These are phyloP conservation scores for Bellardia bayeri DNA, from an alignment of 2,888 invertebrate species.

Conservation along the genomic window DNA sequence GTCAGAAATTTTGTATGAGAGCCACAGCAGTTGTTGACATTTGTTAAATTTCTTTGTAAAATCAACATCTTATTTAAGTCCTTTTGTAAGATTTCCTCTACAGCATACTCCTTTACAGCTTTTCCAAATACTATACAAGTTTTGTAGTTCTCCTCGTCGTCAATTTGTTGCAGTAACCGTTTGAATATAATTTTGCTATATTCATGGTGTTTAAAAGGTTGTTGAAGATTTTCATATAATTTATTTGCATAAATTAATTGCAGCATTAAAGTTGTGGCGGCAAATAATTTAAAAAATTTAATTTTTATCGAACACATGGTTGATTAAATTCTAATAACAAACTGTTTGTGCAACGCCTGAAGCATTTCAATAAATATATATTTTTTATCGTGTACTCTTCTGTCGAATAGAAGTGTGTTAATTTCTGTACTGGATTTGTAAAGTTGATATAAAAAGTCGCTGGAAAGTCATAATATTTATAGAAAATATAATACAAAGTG, in stretches of 20 bases:
- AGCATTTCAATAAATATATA: constrained; percentile 19
- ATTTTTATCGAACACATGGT: constrained; percentile 43
- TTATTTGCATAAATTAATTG: background rate
- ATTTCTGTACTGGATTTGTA: background rate
- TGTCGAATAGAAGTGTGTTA: background rate
- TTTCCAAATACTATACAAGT: constrained; percentile 34
- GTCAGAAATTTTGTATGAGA: constrained; percentile 5
- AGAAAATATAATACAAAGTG: too few relatives aligned
- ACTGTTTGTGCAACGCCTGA: constrained; percentile 32
- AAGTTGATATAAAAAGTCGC: background rate
- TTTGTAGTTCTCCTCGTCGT: constrained; percentile 6
- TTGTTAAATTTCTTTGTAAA: background rate
- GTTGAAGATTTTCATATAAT: background rate
- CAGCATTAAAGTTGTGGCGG: constrained; percentile 2
- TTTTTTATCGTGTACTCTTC: constrained; percentile 9
- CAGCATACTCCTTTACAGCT: background rate
- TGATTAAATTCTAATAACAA: constrained; percentile 41
- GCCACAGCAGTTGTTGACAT: background rate
- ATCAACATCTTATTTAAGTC: constrained; percentile 3
- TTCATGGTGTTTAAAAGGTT: background rate
- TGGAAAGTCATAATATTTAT: too few relatives aligned
- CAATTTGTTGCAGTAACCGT: constrained; percentile 19
- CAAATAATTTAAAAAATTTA: constrained; percentile 17
- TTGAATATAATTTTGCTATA: background rate
- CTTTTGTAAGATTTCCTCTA: constrained; percentile 35